Percentiles rank a stretch among this genome's conserved stretches.
Conservation (phyloP, 2,888 invertebrate species). For the Acanthosepion pharaonis region DNA sequence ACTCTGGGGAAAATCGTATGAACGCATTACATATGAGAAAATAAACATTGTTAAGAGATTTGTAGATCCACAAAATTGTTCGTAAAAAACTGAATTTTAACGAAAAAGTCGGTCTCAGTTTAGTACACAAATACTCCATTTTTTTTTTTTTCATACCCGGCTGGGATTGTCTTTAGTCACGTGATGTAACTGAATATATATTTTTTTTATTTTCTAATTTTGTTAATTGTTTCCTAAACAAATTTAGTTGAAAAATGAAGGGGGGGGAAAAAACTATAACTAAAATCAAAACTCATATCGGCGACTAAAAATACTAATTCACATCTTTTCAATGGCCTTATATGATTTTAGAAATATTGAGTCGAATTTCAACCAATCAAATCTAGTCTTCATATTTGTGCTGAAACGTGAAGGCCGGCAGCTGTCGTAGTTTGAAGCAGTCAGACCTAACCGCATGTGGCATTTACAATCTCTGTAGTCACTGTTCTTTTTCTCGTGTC, state of each 20-base stretch:
- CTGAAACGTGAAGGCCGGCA: background rate
- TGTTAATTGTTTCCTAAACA: background rate
- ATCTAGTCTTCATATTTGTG: background rate
- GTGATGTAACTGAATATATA: background rate
- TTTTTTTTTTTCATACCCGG: too few relatives aligned
- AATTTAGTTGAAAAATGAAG: background rate
- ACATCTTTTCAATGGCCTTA: background rate
- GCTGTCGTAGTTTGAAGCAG: background rate
- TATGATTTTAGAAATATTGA: background rate
- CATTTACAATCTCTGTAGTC: conserved; percentile 8
- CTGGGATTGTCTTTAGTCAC: background rate
- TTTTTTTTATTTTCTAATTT: background rate
- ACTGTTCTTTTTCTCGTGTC: background rate
- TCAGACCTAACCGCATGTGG: background rate
- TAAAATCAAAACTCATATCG: background rate
- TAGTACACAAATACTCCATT: too few relatives aligned
- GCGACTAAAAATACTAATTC: background rate
- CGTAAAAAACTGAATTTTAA: too few relatives aligned
- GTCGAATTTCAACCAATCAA: background rate
- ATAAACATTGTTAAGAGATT: too few relatives aligned
- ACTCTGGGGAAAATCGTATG: too few relatives aligned
- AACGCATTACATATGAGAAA: too few relatives aligned
- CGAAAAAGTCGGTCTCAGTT: too few relatives aligned
- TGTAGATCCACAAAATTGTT: too few relatives aligned
- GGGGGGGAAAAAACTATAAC: background rate